Base-by-base conservation (phyloP, 1,140 invertebrate species). In the Thalassaphorura encarpata region DNA sequence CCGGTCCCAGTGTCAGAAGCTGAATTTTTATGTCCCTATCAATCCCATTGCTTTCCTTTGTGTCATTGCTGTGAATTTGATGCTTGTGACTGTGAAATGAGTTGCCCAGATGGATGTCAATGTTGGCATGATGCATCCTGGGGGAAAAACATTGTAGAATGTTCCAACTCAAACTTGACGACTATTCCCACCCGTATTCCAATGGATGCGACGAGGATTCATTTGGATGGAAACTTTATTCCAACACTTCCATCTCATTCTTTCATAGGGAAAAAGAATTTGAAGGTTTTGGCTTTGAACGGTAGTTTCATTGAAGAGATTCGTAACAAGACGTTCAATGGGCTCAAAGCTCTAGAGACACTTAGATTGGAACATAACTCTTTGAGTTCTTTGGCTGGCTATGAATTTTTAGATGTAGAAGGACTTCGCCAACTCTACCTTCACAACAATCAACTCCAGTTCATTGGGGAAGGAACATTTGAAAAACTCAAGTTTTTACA, bases 61-160 rank as follows among this genome's bases (percentile, higher is more conserved):
- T 95, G 90, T 68, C 87, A 90, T 66, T 95, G 90, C 72, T 94
- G 90, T 69, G 89, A 94, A 66, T 93, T 90, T 69, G 89, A 93
- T 69, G 89, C 88, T 45, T 95, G 90, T 71, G 90, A 94, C 71
- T 94, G 90, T 72, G 87, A 92, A 73, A 93, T 93, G 88, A 90
- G 84, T 3, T 95, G 89, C 67, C 90, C 90, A 2, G 79, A 80
- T 58, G 89, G 90, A 67, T 95, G 89, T 73, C 85, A 85, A 56
- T 95, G 89, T 68, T 93, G 90, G 71, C 85, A 91, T 72, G 89
- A 93, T 67, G 84, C 88, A 69, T 85, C 88, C 16, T 93, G 89
- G 89, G 86, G 85, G 58, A 87, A 85, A 27, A 93, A 94, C 70
- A 86, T 92, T 4, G 89, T 93, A 2, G 88, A 93, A 67, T 94